Conservation (phyloP, 2,888 invertebrate species). For the Drosophila niveifrons region DNA sequence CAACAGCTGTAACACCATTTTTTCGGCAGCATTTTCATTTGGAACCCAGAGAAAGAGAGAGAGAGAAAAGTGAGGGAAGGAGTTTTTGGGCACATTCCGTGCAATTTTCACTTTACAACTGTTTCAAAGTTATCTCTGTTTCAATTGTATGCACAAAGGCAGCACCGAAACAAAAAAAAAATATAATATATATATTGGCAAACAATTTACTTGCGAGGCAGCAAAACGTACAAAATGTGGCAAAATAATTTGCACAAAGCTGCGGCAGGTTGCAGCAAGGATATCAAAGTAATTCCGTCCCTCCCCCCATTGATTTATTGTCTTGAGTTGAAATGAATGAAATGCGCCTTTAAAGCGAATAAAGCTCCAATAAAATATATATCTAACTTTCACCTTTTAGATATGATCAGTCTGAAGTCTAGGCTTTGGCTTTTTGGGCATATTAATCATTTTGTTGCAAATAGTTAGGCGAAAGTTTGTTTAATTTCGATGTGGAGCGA, state of each 20-base stretch:
- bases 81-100: slow-evolving; percentile 61
- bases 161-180: slow-evolving; percentile 40
- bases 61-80: background rate
- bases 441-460: slow-evolving; percentile 54
- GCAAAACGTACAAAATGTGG: slow-evolving; percentile 61
- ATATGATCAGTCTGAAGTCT: slow-evolving; percentile 49
- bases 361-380: slow-evolving; percentile 26
- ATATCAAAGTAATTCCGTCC: slow-evolving; percentile 74
- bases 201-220: slow-evolving; percentile 79
- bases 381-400: slow-evolving; percentile 24
- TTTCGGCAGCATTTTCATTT: slow-evolving; percentile 51
- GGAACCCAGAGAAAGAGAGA: background rate
- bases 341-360: slow-evolving; percentile 54
- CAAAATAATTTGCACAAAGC: slow-evolving; percentile 83
- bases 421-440: slow-evolving; percentile 31
- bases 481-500: slow-evolving; percentile 69
- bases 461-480: slow-evolving; percentile 73
- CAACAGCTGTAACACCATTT: slow-evolving; percentile 51
- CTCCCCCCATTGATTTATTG: slow-evolving; percentile 78
- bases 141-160: slow-evolving; percentile 65
- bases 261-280: slow-evolving; percentile 70
- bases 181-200: slow-evolving; percentile 75
- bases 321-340: slow-evolving; percentile 54
- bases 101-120: slow-evolving; percentile 82
- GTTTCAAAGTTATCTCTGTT: slow-evolving; percentile 82